Evolutionary conservation across 2,888 invertebrate species (phyloP).

Genomic region (Ophion costatus): DNA sequence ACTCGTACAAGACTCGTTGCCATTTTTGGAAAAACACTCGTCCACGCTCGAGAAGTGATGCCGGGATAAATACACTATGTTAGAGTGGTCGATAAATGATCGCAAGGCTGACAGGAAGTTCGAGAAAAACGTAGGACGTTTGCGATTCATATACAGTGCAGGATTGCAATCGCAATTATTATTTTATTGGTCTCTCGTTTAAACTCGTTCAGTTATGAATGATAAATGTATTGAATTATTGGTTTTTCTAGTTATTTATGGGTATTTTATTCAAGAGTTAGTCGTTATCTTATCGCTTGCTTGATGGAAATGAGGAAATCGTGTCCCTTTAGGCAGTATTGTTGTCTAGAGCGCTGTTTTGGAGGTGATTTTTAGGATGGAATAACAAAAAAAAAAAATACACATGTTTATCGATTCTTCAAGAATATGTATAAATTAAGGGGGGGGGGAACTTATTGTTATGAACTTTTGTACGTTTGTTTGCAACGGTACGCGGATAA

Average conservation of each 20-base stretch:
- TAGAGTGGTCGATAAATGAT: slow-evolving; percentile 51
- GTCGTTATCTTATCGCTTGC: background rate
- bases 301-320: background rate
- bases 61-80: slow-evolving; percentile 8
- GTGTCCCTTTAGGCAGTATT: background rate
- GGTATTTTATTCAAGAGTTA: background rate
- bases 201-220: too few species aligned
- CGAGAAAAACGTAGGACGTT: slow-evolving; percentile 54
- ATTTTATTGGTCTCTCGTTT: background rate
- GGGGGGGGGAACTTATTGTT: too few species aligned
- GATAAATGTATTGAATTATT: background rate
- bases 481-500: too few species aligned
- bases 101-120: slow-evolving; percentile 64
- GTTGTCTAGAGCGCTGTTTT: too few species aligned
- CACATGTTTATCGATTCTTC: too few species aligned
- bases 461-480: too few species aligned
- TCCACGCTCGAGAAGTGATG: slow-evolving; percentile 26
- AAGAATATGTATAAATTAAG: background rate
- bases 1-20: slow-evolving; percentile 35
- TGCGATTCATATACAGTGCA: background rate
- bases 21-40: slow-evolving; percentile 45
- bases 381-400: too few species aligned
- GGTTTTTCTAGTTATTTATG: background rate
- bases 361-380: too few species aligned
- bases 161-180: background rate